These are phyloP conservation scores for Enchytraeus crypticus DNA, from an alignment of 2,888 invertebrate genomes.

Conservation along the genomic window DNA sequence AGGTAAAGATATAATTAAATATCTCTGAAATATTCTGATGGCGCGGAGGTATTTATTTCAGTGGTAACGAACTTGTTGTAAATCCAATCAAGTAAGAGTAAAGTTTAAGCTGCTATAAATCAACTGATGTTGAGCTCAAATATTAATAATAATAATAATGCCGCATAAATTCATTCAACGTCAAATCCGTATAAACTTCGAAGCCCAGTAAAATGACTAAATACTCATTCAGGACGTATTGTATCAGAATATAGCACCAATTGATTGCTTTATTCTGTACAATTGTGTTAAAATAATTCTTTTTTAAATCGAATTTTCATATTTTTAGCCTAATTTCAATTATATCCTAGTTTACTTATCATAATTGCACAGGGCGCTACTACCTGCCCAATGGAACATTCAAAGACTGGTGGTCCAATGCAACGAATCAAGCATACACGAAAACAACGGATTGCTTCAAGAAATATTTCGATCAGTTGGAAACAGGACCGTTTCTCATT, in stretches of 20 bases:
- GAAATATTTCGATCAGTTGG: conserved; percentile 28
- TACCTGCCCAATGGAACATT: conserved; percentile 25
- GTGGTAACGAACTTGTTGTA: not conserved
- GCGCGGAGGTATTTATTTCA: conserved; percentile 18
- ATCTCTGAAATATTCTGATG: not conserved
- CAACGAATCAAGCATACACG: conserved; percentile 27
- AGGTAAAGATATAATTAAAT: conserved; percentile 24
- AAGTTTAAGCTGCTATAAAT: no score
- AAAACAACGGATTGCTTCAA: conserved; percentile 32
- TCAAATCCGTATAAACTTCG: not conserved
- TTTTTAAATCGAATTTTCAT: no score
- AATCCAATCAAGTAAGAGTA: no score
- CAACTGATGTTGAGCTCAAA: no score
- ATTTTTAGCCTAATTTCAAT: no score
- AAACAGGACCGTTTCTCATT: conserved; percentile 32
- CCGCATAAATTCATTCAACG: no score
- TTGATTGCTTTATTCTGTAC: not conserved
- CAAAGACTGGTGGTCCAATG: conserved; percentile 36
- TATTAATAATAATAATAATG: no score
- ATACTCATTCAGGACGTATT: no score
- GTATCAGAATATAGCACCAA: not conserved
- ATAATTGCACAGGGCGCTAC: conserved; percentile 2
- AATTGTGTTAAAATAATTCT: no score
- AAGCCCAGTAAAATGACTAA: no score
- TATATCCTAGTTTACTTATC: no score